These are phyloP conservation scores for Merops nubicus DNA, from an alignment of 2,113 vertebrate species.

Conservation along the genomic window DNA sequence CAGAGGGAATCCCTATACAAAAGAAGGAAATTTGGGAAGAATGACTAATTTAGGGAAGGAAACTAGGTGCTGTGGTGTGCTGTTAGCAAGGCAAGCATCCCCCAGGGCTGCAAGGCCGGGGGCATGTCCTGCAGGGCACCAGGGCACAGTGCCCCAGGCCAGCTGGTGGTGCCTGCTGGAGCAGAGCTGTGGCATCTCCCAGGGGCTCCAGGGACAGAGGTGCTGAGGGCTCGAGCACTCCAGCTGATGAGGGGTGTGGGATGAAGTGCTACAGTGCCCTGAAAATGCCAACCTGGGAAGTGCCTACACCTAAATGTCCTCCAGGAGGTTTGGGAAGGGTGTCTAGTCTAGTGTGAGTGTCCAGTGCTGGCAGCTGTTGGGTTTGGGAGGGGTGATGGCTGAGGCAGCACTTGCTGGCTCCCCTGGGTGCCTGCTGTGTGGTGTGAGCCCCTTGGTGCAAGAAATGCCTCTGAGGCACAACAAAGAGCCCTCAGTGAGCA, in stretches of 20 bases:
- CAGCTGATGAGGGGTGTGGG: accelerated
- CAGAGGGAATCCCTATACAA: slow-evolving; percentile 65
- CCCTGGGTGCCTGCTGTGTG: background rate
- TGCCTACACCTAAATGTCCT: background rate
- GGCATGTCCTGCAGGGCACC: background rate
- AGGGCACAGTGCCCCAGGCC: background rate
- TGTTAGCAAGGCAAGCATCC: background rate
- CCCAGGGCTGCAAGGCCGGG: background rate
- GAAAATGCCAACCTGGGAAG: background rate
- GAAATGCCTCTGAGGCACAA: background rate
- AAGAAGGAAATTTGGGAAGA: slow-evolving; percentile 71
- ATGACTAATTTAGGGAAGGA: slow-evolving; percentile 56
- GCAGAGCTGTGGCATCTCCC: background rate
- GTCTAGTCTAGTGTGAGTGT: background rate
- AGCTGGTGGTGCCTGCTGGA: background rate
- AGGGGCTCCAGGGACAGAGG: background rate
- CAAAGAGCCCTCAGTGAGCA: background rate
- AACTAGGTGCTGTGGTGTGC: background rate
- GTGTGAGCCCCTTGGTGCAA: background rate
- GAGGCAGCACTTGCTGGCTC: background rate
- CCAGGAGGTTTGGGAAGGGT: background rate
- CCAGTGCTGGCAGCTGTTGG: background rate
- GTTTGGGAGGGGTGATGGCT: background rate
- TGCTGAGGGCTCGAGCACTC: background rate
- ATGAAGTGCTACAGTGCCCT: background rate